Evolutionary conservation across 1,140 invertebrate species (phyloP), one percentile per base, ranked within the genome.

Genomic region (Bilobella aurantiaca): DNA sequence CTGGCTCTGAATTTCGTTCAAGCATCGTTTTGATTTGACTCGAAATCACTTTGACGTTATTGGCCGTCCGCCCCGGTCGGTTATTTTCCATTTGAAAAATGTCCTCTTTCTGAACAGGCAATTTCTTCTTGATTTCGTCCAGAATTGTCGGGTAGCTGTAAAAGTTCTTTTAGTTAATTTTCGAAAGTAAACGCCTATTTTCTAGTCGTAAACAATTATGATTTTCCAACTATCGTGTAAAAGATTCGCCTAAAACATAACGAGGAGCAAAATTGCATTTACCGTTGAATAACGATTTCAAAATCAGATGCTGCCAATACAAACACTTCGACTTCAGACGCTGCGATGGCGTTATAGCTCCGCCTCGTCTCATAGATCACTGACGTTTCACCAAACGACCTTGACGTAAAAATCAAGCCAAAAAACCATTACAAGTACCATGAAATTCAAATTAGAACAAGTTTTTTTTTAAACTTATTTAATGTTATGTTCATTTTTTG

Each of bases 271-370:
- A n/a, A n/a, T n/a, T n/a, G n/a, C n/a, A n/a, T n/a, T 30, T 72
- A 72, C 0, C 65, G 28, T 12, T 69, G 58, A 16, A 69, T 29
- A 1, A 72, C 25, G 0, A n/a, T 2, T 28, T 64, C 27, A 37
- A 68, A 72, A 31, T 67, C 62, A 1, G 42, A 28, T 3, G 59
- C 8, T 18, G 62, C 58, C 8, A 72, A 46, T 0, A 29, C 53
- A 62, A 58, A 72, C 1, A 63, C 60, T 46, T 67, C 67, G 2
- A 69, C 67, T 56, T 59, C n/a, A 28, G 62, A 37, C 2, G 30
- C 53, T 3, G 70, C 70, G 56, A 69, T 29, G 1, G 63, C 67
- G 21, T 64, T 37, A 32, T 58, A 69, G 12, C 32, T 42, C 21
- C 67, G 5, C 1, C 27, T 49, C 23, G 25, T 5, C 3, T 53